Percentiles rank a stretch among this genome's conserved stretches.
phyloP scores from a whole-genome alignment of 2,888 invertebrate species.

The Rhyacophila evoluta region DNA sequence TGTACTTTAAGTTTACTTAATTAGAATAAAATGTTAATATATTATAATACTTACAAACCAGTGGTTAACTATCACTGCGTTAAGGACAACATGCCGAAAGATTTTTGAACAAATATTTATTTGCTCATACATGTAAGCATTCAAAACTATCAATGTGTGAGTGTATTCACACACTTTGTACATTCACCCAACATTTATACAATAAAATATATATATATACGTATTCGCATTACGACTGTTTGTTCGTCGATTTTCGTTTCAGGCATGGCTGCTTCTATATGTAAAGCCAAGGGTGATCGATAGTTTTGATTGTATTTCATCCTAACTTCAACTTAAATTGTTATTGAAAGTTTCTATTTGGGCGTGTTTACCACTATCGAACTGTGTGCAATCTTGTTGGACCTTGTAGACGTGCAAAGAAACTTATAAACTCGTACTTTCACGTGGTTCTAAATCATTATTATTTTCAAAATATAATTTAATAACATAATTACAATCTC shows the following conservation, averaged over 20 bases:
- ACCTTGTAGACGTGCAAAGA: not conserved
- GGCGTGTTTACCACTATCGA: not conserved
- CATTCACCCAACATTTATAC: too few species aligned
- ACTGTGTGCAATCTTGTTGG: not conserved
- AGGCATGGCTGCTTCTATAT: not conserved
- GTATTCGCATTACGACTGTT: not conserved
- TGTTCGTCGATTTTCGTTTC: slow-evolving; percentile 8
- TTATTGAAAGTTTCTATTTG: not conserved
- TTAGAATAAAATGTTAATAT: too few species aligned
- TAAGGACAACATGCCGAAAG: slow-evolving; percentile 18
- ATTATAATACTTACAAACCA: too few species aligned
- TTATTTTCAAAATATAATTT: too few species aligned
- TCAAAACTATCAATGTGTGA: not conserved
- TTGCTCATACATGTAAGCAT: not conserved
- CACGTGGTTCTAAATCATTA: too few species aligned
- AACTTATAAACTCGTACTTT: too few species aligned
- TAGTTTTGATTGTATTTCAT: slow-evolving; percentile 12
- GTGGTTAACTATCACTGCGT: not conserved
- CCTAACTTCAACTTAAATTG: not conserved
- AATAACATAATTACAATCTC: too few species aligned
- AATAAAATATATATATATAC: not conserved
- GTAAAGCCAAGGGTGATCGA: slow-evolving; percentile 18
- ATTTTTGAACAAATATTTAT: slow-evolving; percentile 23
- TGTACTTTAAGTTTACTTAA: too few species aligned
- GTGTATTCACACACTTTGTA: too few species aligned